Conservation (phyloP, 2,113 vertebrate species). For the Plectropomus leopardus region DNA sequence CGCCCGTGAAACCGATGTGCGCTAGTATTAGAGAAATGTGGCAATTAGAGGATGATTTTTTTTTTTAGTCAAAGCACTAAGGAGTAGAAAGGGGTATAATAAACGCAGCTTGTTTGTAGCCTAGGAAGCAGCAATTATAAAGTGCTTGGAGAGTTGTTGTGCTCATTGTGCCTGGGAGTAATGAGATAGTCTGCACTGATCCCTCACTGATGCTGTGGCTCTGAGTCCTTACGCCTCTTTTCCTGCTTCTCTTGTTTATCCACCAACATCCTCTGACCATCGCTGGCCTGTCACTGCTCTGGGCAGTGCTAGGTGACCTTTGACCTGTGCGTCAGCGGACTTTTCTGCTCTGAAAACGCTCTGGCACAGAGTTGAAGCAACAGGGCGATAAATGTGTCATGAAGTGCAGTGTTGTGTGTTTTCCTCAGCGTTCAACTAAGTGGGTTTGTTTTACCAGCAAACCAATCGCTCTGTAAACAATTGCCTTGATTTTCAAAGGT, state of each 20-base stretch:
- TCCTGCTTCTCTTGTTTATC: constrained; percentile 82
- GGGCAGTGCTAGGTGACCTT: constrained; percentile 45
- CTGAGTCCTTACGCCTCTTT: constrained; percentile 77
- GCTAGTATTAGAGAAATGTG: constrained; percentile 75
- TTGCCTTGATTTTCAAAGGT: constrained; percentile 15
- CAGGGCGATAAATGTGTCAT: constrained; percentile 24
- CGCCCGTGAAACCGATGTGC: constrained; percentile 62
- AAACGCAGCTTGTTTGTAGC: constrained; percentile 80
- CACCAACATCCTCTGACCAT: constrained; percentile 66
- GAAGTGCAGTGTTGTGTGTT: constrained; percentile 23
- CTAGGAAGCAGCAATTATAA: constrained; percentile 81
- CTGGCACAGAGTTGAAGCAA: constrained; percentile 27
- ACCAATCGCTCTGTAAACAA: not conserved
- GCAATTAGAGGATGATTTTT: constrained; percentile 79
- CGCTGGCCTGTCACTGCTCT: constrained; percentile 58
- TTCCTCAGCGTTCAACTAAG: not conserved
- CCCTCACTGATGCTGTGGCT: constrained; percentile 78
- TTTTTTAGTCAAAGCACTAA: constrained; percentile 53
- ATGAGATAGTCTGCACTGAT: constrained; percentile 82
- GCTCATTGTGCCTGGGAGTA: constrained; percentile 76
- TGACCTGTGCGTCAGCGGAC: constrained; percentile 61
- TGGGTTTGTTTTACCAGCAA: constrained; percentile 26
- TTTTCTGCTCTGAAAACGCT: constrained; percentile 39
- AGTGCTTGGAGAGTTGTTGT: constrained; percentile 75
- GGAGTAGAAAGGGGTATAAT: constrained; percentile 68